Evolutionary conservation across 2,888 invertebrate genomes (phyloP).

Genomic region (Idaea aversata): DNA sequence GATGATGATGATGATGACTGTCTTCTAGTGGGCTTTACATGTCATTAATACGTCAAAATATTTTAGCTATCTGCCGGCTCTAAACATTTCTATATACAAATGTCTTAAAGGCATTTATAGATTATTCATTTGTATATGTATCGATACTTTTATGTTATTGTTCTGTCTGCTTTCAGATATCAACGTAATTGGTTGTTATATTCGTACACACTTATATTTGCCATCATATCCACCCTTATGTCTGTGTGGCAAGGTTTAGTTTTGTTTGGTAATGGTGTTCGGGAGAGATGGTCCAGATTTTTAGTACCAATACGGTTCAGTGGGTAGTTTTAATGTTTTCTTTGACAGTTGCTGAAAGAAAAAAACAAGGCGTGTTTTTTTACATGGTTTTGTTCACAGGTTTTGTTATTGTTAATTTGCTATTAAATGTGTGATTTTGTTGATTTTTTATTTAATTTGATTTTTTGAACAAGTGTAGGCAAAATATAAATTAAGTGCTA

Average conservation of each 20-base stretch:
- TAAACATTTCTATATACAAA: conserved; percentile 45
- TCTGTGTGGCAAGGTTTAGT: conserved; percentile 15
- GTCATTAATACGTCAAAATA: no score
- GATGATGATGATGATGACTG: no score
- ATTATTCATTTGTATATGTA: conserved; percentile 77
- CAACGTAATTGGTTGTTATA: conserved; percentile 64
- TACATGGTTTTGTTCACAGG: no score
- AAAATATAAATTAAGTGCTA: no score
- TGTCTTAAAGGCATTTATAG: conserved; percentile 77
- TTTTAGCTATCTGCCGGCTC: conserved; percentile 30
- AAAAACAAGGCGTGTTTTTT: no score
- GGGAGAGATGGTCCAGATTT: conserved; percentile 7
- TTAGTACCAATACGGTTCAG: background rate
- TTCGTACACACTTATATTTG: conserved; percentile 43
- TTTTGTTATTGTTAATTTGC: no score
- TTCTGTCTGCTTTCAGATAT: conserved; percentile 62
- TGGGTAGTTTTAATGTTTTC: background rate
- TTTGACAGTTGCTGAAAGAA: no score
- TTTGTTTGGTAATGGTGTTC: conserved; percentile 16
- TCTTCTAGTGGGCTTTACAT: no score
- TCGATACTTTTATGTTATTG: conserved; percentile 77
- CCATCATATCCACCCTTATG: conserved; percentile 27
- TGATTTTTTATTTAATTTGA: no score
- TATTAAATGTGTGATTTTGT: no score
- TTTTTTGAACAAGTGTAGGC: no score